Conservation (phyloP, 2,888 invertebrate genomes). For the Agrochola litura region DNA sequence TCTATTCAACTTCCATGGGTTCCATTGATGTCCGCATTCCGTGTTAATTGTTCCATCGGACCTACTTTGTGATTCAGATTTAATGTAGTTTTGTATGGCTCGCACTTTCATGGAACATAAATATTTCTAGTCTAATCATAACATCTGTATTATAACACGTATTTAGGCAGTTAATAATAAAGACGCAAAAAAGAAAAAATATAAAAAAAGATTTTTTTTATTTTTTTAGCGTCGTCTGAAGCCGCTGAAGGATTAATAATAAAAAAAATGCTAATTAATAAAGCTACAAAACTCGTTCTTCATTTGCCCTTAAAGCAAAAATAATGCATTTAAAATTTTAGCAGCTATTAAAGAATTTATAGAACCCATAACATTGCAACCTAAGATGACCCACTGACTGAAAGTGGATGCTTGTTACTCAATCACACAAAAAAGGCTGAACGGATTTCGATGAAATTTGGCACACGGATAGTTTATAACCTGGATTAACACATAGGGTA, state of each 20-base stretch:
- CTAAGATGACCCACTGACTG: no score
- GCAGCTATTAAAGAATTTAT: no score
- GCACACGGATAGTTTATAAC: no score
- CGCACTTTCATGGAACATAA: neutral
- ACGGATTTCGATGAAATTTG: no score
- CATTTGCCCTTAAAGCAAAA: no score
- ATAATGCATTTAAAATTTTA: no score
- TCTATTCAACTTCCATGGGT: slow-evolving; percentile 22
- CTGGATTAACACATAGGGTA: no score
- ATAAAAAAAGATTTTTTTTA: no score
- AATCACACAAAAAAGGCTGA: no score
- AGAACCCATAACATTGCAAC: no score
- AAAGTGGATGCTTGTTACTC: no score
- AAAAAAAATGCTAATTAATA: neutral
- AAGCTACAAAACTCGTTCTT: neutral
- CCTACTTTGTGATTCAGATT: no score
- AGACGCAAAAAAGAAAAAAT: neutral
- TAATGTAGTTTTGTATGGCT: neutral
- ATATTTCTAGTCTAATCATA: neutral
- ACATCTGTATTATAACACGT: neutral
- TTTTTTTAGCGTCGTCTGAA: neutral
- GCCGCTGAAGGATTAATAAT: neutral
- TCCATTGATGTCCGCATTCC: slow-evolving; percentile 23
- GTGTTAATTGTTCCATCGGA: neutral
- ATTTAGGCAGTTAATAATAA: neutral